Evolutionary conservation across 2,888 invertebrate species (phyloP), one percentile per base, ranked within the genome.

Genomic region (Silvanus unidentatus): DNA sequence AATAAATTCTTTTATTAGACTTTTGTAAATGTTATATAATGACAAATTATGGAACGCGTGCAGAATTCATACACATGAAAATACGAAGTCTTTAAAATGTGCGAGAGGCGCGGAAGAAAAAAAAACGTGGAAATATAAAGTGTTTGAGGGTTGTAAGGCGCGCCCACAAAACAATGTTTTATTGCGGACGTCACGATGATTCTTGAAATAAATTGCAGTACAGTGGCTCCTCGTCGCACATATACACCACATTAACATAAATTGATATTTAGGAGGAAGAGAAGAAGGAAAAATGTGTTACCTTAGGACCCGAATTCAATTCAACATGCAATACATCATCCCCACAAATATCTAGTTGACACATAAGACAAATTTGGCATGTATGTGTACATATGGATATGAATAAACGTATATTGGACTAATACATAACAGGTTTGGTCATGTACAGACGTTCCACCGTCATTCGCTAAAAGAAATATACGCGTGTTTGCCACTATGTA

Each of bases 291-390:
- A 32, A 32, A 32, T 32, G n/a, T 32, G 32, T 32, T 32, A 32
- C 32, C 32, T 28, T 22, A 22, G 22, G 22, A 3, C 32, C 32
- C 35, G 43, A 46, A 46, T 46, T 35, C 46, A 46, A 46, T 43
- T 46, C 35, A 42, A 40, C 38, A 12, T 16, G 28, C 41, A 45
- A 45, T 45, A 43, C 46, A 43, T 46, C 40, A 46, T 46, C 37
- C 32, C 4, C 8, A 22, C 22, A 22, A 22, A 22, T 22, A 32
- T n/a, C 12, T n/a, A 5, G 32, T 11, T 11, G 32, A 11, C 12
- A 32, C 5, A 32, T 8, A 32, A 12, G 32, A 32, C 32, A 32
- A 32, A 32, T 32, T 32, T 32, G 32, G 12, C 32, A 12, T 32
- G n/a, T 32, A 32, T 32, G n/a, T 32, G 10, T 9, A 3, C n/a